Percentiles rank a stretch among this genome's conserved stretches.
Evolutionary conservation across 2,113 vertebrate species (phyloP).

Genomic region (Asarcornis scutulata): DNA sequence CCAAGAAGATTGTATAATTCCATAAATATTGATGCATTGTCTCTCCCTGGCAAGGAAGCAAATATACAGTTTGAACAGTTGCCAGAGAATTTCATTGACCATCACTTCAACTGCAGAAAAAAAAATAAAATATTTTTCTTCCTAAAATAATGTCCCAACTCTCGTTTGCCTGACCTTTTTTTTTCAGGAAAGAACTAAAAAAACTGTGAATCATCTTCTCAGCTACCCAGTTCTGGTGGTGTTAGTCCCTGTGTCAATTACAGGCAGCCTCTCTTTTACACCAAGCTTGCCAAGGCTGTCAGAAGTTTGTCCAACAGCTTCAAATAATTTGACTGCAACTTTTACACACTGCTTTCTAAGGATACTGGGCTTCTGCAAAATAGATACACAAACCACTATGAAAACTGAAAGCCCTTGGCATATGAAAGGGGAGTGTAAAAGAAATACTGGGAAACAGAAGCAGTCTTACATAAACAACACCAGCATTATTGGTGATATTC

Average conservation of each 20-base stretch:
- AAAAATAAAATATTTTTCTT: constrained; percentile 1
- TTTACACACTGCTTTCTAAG: neutral
- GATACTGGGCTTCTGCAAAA: neutral
- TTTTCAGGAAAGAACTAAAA: neutral
- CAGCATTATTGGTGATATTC: neutral
- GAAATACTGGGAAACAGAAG: neutral
- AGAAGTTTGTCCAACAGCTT: neutral
- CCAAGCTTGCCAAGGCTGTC: neutral
- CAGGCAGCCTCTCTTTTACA: neutral
- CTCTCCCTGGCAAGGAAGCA: constrained; percentile 41
- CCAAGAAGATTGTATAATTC: constrained; percentile 37
- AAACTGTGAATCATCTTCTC: neutral
- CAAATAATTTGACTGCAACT: neutral
- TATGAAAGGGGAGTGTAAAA: neutral
- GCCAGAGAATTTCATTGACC: constrained; percentile 59
- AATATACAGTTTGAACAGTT: constrained; percentile 36
- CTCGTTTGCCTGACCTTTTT: neutral
- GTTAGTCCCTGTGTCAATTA: neutral
- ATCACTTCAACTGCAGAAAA: constrained; percentile 45
- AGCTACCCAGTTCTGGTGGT: neutral
- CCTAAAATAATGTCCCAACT: neutral
- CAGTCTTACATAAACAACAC: neutral
- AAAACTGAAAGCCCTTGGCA: neutral
- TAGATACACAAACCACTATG: neutral
- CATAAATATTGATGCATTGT: constrained; percentile 62